phyloP scores from a whole-genome alignment of 2,888 invertebrate genomes.

The Drosophila acutilabella region DNA sequence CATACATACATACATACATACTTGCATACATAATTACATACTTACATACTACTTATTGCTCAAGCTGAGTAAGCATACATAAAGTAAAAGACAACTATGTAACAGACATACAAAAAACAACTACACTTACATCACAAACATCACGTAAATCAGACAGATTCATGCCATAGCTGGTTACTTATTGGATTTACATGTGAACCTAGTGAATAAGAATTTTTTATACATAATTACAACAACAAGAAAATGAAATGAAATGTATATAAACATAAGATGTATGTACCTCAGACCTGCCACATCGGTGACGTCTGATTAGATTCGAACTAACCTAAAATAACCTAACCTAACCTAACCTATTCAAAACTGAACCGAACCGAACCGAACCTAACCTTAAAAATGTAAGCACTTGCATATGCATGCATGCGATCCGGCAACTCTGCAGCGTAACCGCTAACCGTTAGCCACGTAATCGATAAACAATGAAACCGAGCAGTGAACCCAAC shows the following conservation, averaged over 20 bases:
- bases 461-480: slow-evolving; percentile 1
- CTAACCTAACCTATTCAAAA: slow-evolving; percentile 13
- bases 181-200: slow-evolving; percentile 53
- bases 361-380: slow-evolving; percentile 8
- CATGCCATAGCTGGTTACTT: slow-evolving; percentile 20
- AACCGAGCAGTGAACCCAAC: background rate
- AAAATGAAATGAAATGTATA: slow-evolving; percentile 12
- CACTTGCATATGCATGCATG: slow-evolving; percentile 30
- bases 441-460: background rate
- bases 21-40: slow-evolving; percentile 29
- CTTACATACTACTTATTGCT: slow-evolving; percentile 28
- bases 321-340: slow-evolving; percentile 2
- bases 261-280: slow-evolving; percentile 57
- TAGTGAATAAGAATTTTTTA: slow-evolving; percentile 48
- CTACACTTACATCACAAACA: background rate
- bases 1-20: slow-evolving; percentile 31
- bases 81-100: background rate
- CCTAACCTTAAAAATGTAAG: slow-evolving; percentile 37
- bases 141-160: too few relatives aligned
- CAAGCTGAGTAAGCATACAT: slow-evolving; percentile 10
- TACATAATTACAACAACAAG: slow-evolving; percentile 31
- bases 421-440: slow-evolving; percentile 4
- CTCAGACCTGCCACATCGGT: slow-evolving; percentile 47
- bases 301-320: slow-evolving; percentile 60
- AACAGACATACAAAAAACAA: slow-evolving; percentile 14